phyloP scores from a whole-genome alignment of 1,140 invertebrate species.

The Rhysida immarginata region DNA sequence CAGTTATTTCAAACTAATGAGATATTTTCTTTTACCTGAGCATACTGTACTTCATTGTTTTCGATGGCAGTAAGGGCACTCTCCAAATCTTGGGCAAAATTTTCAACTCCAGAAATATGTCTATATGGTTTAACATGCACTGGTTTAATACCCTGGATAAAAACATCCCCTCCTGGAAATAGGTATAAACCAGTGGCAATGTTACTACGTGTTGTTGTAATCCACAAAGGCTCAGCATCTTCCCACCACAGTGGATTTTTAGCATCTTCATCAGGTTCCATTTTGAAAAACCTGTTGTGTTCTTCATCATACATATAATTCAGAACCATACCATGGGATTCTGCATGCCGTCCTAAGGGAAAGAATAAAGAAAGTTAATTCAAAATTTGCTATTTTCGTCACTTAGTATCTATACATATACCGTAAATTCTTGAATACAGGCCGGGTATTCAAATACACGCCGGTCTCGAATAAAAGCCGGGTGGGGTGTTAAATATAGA shows the following conservation, averaged over 20 bases:
- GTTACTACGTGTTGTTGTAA: slow-evolving; percentile 25
- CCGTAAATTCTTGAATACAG: too few relatives aligned
- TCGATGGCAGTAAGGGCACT: too few relatives aligned
- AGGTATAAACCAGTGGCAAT: slow-evolving; percentile 26
- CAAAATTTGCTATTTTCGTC: too few relatives aligned
- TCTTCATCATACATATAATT: slow-evolving; percentile 32
- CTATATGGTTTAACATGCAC: slow-evolving; percentile 21
- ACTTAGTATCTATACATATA: too few relatives aligned
- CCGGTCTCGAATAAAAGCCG: too few relatives aligned
- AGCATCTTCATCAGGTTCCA: slow-evolving; percentile 18
- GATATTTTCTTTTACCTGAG: too few relatives aligned
- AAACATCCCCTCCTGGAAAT: slow-evolving; percentile 33
- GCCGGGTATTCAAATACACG: too few relatives aligned
- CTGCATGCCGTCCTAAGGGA: slow-evolving; percentile 21
- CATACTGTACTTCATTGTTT: too few relatives aligned
- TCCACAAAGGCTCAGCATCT: slow-evolving; percentile 29
- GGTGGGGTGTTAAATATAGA: too few relatives aligned
- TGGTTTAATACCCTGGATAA: slow-evolving; percentile 25
- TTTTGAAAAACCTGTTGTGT: slow-evolving; percentile 20
- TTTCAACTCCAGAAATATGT: too few relatives aligned
- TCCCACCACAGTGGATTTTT: slow-evolving; percentile 27
- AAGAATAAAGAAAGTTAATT: neutral
- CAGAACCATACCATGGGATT: slow-evolving; percentile 25
- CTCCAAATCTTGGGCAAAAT: too few relatives aligned
- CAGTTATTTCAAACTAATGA: too few relatives aligned